These are phyloP conservation scores for Bucorvus abyssinicus DNA, from an alignment of 2,797 vertebrate genomes.

Conservation along the genomic window DNA sequence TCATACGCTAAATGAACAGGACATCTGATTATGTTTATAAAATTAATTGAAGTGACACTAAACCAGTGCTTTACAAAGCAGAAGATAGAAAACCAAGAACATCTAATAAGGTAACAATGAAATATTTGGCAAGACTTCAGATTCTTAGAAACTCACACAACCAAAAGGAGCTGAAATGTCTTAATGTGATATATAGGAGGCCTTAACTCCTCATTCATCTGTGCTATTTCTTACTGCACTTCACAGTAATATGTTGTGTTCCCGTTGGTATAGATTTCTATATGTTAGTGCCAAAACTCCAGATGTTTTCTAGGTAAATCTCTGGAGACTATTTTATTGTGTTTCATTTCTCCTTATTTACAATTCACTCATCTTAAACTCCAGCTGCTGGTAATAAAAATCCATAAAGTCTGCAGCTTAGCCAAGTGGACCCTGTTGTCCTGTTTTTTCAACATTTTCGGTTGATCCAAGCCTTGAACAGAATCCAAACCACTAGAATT, in stretches of 20 bases:
- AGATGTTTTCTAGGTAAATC: slow-evolving; percentile 68
- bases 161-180: background rate
- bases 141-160: background rate
- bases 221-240: slow-evolving; percentile 29
- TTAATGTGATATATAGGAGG: slow-evolving; percentile 20
- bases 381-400: slow-evolving; percentile 42
- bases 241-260: background rate
- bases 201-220: slow-evolving; percentile 34
- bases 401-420: background rate
- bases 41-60: slow-evolving; percentile 56
- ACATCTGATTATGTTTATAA: slow-evolving; percentile 63
- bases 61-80: slow-evolving; percentile 52
- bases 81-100: slow-evolving; percentile 61
- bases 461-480: slow-evolving; percentile 19
- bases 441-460: background rate
- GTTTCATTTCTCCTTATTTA: slow-evolving; percentile 63
- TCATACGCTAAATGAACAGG: slow-evolving; percentile 40
- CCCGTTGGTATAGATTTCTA: slow-evolving; percentile 19
- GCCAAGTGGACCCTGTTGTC: slow-evolving; percentile 32
- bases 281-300: slow-evolving; percentile 34
- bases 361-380: slow-evolving; percentile 47
- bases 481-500: slow-evolving; percentile 20
- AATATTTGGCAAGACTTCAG: slow-evolving; percentile 55
- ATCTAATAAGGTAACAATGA: slow-evolving; percentile 54
- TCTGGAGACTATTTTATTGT: slow-evolving; percentile 30